Percentiles rank a stretch among this genome's conserved stretches.
phyloP scores from a whole-genome alignment of 1,140 invertebrate genomes.

The Globodera rostochiensis region DNA sequence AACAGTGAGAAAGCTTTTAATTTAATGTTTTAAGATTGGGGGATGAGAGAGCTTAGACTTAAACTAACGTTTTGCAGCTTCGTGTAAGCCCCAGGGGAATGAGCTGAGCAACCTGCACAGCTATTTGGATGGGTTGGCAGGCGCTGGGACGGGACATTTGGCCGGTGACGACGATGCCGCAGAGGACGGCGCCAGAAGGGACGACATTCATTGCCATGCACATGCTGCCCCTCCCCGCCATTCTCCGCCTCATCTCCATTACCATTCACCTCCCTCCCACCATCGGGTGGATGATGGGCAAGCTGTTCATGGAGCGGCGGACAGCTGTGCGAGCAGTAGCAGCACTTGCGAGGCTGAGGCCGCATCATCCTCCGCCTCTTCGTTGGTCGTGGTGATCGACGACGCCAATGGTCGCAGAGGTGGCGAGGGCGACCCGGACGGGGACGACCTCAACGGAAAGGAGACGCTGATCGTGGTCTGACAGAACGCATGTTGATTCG shows the following conservation, averaged over 20 bases:
- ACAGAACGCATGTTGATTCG: neutral
- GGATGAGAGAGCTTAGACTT: neutral
- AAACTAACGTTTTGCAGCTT: neutral
- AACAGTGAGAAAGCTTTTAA: slow-evolving; percentile 46
- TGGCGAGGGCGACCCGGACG: neutral
- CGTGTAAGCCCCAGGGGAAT: slow-evolving; percentile 37
- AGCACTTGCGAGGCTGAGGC: neutral
- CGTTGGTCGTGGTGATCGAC: neutral
- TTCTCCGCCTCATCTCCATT: no score
- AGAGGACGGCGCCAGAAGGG: neutral
- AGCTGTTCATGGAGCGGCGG: no score
- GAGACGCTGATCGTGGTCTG: neutral
- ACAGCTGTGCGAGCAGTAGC: no score
- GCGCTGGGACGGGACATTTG: slow-evolving; percentile 21
- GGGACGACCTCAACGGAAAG: neutral
- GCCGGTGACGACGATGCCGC: neutral
- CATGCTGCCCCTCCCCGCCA: neutral
- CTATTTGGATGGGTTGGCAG: slow-evolving; percentile 40
- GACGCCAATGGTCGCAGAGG: neutral
- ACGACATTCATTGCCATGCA: neutral
- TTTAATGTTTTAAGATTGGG: neutral
- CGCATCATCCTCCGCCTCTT: neutral
- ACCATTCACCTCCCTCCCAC: no score
- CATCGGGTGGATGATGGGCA: no score
- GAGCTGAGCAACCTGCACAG: slow-evolving; percentile 39